These are phyloP conservation scores for Melanerpes aurifrons DNA, from an alignment of 2,113 vertebrate species.

Conservation along the genomic window DNA sequence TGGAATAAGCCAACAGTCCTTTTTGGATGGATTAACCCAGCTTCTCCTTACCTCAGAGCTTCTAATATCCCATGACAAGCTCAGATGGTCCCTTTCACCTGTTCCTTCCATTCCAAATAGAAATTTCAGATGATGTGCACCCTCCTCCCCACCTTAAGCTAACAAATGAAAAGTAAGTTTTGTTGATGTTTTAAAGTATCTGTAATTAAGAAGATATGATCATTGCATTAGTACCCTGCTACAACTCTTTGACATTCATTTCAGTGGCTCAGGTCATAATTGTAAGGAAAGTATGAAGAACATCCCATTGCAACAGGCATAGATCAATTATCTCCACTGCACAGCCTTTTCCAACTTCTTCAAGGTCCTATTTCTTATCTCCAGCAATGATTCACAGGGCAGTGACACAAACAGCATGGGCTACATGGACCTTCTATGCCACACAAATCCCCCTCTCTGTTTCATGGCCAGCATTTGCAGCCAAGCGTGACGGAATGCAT, in stretches of 20 bases:
- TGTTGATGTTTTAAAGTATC: neutral
- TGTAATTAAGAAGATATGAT: neutral
- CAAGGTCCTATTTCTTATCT: constrained; percentile 13
- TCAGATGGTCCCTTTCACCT: neutral
- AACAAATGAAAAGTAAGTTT: neutral
- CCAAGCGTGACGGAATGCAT: neutral
- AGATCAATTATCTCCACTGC: neutral
- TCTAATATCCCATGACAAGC: neutral
- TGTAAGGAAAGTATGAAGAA: neutral
- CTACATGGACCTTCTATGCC: constrained; percentile 18
- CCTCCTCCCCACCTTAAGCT: neutral
- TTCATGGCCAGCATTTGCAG: constrained; percentile 19
- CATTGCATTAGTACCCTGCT: neutral
- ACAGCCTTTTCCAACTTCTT: neutral
- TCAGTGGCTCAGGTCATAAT: neutral
- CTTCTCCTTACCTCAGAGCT: neutral
- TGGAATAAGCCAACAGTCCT: neutral
- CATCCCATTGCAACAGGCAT: neutral
- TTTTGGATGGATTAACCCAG: neutral
- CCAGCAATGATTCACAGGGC: constrained; percentile 26
- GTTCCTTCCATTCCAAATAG: neutral
- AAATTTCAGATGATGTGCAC: neutral
- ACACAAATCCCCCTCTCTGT: neutral
- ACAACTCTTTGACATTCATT: neutral
- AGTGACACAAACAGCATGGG: constrained; percentile 38